A percentile compares a stretch with the other conserved stretches of the same genome.
Evolutionary conservation across 2,888 invertebrate genomes (phyloP).

Genomic region (Mactromeris polynyma): DNA sequence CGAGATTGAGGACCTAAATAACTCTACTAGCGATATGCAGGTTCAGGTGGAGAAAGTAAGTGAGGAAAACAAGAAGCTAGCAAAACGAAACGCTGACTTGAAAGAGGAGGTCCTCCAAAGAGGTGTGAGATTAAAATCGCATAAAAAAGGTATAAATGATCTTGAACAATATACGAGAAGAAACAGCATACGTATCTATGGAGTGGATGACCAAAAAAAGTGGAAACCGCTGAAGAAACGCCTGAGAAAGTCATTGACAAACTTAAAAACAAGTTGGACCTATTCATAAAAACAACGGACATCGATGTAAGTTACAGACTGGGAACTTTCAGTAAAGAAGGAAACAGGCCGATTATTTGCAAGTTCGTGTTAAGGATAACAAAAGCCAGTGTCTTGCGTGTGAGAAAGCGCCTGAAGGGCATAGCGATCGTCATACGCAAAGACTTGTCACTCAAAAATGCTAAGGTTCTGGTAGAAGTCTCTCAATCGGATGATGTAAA

Average conservation of each 20-base stretch:
- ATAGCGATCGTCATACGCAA: conserved; percentile 23
- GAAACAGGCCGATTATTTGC: conserved; percentile 37
- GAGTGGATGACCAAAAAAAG: conserved; percentile 13
- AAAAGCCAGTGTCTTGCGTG: neutral
- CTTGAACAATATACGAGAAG: conserved; percentile 35
- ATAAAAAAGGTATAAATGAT: neutral
- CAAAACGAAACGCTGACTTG: neutral
- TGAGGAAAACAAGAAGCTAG: neutral
- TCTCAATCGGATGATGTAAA: neutral
- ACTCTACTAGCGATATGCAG: neutral
- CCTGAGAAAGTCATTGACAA: too few species aligned
- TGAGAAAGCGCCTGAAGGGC: conserved; percentile 15
- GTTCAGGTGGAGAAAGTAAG: neutral
- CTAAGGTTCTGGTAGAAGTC: conserved; percentile 4
- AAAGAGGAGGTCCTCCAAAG: neutral
- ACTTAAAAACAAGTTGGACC: neutral
- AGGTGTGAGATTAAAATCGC: neutral
- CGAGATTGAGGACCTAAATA: neutral
- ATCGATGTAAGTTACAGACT: too few species aligned
- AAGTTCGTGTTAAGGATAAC: neutral
- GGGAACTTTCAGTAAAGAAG: neutral
- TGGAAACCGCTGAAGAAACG: neutral
- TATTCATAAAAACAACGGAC: conserved; percentile 14
- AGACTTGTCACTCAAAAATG: conserved; percentile 30
- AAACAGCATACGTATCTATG: conserved; percentile 34